phyloP scores from a whole-genome alignment of 2,888 invertebrate genomes.

The Lepidocyrtoides sp. region DNA sequence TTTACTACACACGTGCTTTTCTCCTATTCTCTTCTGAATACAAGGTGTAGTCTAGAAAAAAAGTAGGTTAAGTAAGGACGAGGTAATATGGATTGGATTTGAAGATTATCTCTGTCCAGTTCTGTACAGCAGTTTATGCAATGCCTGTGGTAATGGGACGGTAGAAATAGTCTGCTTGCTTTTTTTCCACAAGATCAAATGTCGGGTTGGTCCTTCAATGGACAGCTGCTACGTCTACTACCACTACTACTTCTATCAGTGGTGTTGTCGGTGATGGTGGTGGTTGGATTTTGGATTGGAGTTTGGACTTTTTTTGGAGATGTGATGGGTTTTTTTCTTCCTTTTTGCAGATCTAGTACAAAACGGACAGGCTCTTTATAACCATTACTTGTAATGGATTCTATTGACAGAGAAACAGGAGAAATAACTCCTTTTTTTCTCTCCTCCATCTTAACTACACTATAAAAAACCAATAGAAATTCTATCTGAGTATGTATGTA shows the following conservation, averaged over 20 bases:
- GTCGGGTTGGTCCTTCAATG: constrained; percentile 37
- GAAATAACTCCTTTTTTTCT: constrained; percentile 45
- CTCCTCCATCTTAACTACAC: constrained; percentile 3
- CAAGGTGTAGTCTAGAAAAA: background rate
- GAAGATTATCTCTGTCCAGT: constrained; percentile 58
- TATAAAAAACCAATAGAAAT: constrained; percentile 31
- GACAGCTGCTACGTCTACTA: constrained; percentile 54
- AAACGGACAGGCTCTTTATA: constrained; percentile 66
- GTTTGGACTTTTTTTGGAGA: background rate
- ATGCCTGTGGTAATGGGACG: background rate
- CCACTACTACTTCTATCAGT: background rate
- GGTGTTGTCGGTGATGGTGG: background rate
- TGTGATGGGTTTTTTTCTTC: constrained; percentile 41
- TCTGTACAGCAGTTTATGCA: background rate
- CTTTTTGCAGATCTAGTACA: constrained; percentile 14
- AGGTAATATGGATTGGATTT: constrained; percentile 57
- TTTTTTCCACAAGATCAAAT: constrained; percentile 42
- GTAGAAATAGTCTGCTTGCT: background rate
- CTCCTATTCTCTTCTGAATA: background rate
- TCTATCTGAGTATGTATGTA: background rate
- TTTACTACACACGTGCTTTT: background rate
- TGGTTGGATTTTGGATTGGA: constrained; percentile 1
- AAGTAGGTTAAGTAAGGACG: constrained; percentile 55
- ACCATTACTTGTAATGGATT: constrained; percentile 72
- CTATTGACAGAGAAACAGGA: constrained; percentile 69